Evolutionary conservation across 2,113 vertebrate species (phyloP), one percentile per base, ranked within the genome.

Genomic region (Astatoreochromis straeleni): DNA sequence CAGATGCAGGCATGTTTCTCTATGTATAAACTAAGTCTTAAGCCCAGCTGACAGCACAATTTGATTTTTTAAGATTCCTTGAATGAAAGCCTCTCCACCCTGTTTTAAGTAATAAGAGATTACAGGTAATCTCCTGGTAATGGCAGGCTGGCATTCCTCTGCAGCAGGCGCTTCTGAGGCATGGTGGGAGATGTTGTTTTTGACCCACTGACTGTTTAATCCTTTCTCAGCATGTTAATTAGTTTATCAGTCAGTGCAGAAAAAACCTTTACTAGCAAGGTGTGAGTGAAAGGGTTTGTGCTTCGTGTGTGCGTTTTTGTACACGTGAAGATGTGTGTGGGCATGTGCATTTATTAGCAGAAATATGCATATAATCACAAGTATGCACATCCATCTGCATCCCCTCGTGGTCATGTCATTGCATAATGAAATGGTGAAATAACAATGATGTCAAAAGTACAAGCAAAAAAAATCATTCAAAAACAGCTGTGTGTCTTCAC

Each of bases 41-140:
- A 96, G 91, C 95, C 93, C 1, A 55, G 80, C 87, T 97, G 96
- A 96, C 96, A 95, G 96, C 87, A 51, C 82, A 75, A 85, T 95
- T 95, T 88, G 94, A 96, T 95, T 95, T 95, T 93, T 94, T 93
- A 94, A 95, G 93, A 93, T 93, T 82, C 87, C 92, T 88, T 9
- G 65, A 91, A 93, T 93, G 91, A 92, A 94, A 94, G 93, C 89
- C 82, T 95, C 93, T 95, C 96, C 95, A 93, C 95, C 95, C 95
- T 87, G 88, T 90, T 91, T 91, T 95, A 95, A 96, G 94, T 95
- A 96, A 96, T 95, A 91, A 88, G 92, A 95, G 96, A 96, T 96
- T 96, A 95, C 79, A 35, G 51, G 84, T 95, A 96, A 96, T 94
- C 91, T 95, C 86, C 75, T n/a, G 47, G 90, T 94, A 89, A 95